Evolutionary conservation across 2,888 invertebrate genomes (phyloP).

Genomic region (Protophormia terraenovae): DNA sequence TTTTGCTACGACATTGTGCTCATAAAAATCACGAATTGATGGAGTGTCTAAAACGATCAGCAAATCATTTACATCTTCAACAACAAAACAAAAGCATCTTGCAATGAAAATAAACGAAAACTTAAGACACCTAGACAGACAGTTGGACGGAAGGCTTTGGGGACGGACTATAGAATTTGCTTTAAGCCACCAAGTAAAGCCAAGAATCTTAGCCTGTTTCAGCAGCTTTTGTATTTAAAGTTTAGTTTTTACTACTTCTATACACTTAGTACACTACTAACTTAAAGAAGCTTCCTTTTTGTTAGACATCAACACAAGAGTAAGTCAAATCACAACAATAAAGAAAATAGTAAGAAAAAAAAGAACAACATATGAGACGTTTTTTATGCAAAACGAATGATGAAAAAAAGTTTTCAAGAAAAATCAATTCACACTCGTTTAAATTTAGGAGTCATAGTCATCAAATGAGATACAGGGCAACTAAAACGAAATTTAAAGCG

Average conservation of each 20-base stretch:
- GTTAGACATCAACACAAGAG: constrained; percentile 12
- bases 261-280: constrained; percentile 10
- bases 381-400: constrained; percentile 48
- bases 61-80: constrained; percentile 78
- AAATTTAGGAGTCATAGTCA: constrained; percentile 49
- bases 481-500: neutral
- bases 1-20: constrained; percentile 75
- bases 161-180: constrained; percentile 48
- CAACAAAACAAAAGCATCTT: constrained; percentile 17
- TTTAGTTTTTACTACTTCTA: constrained; percentile 25
- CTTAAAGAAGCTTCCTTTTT: constrained; percentile 44
- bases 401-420: constrained; percentile 48
- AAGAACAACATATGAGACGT: constrained; percentile 38
- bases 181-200: constrained; percentile 30
- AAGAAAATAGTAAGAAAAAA: neutral
- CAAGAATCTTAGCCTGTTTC: too few species aligned
- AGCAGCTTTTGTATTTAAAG: constrained; percentile 29
- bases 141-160: neutral
- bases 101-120: neutral
- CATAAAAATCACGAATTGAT: constrained; percentile 81
- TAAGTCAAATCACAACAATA: neutral
- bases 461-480: neutral
- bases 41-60: constrained; percentile 80
- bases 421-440: constrained; percentile 78
- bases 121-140: constrained; percentile 33